Evolutionary conservation across 2,797 vertebrate species (phyloP).

Genomic region (Morelia viridis): DNA sequence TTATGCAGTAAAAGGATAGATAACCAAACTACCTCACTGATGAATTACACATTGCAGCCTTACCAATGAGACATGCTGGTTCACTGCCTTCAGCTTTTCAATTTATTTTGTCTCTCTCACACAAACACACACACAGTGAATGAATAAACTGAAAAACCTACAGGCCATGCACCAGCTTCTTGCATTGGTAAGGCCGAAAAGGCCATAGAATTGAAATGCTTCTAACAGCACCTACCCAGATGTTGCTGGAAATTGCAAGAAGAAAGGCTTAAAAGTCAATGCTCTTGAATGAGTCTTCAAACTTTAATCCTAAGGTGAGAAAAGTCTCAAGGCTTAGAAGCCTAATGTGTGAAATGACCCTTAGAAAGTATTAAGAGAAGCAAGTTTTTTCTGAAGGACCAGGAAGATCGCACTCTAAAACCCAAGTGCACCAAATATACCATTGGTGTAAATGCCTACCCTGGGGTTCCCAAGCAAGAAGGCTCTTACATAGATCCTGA

Average conservation of each 20-base stretch:
- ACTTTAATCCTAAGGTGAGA: neutral
- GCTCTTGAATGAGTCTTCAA: neutral
- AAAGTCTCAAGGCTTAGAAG: neutral
- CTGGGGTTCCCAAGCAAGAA: neutral
- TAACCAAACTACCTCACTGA: neutral
- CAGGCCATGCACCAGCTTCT: neutral
- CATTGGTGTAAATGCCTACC: neutral
- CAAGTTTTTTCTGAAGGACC: constrained; percentile 40
- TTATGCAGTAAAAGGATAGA: neutral
- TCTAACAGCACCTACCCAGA: neutral
- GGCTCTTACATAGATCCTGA: neutral
- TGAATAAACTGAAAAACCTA: neutral
- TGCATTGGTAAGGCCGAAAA: neutral
- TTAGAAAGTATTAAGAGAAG: constrained; percentile 13
- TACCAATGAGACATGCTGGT: neutral
- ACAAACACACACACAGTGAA: neutral
- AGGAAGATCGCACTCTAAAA: constrained; percentile 26
- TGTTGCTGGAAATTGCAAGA: neutral
- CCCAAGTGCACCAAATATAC: constrained; percentile 38
- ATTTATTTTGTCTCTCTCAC: constrained; percentile 10
- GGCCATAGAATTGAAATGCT: neutral
- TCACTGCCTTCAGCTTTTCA: neutral
- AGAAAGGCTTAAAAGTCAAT: neutral
- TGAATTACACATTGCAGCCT: neutral
- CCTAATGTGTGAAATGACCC: neutral